phyloP scores from a whole-genome alignment of 2,797 vertebrate species.

The Hemibagrus guttatus region DNA sequence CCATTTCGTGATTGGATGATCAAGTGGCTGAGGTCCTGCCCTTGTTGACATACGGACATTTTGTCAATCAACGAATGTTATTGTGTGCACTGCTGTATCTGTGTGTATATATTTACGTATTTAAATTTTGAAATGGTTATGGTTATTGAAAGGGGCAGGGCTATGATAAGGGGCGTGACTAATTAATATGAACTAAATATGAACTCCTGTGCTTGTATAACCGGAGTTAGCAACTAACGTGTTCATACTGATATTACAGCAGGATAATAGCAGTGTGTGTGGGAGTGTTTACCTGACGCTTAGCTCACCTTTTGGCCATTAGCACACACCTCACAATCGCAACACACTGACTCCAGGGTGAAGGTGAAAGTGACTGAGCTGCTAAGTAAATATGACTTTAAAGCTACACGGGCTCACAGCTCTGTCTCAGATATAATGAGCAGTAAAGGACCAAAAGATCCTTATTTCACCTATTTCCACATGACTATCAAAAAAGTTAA shows the following conservation, averaged over 20 bases:
- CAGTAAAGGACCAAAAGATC: background rate
- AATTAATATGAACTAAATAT: background rate
- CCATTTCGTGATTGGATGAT: background rate
- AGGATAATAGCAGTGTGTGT: conserved; percentile 25
- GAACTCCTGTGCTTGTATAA: background rate
- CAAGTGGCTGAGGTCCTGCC: background rate
- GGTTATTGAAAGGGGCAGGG: background rate
- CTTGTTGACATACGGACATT: background rate
- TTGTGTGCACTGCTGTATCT: background rate
- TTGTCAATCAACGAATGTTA: background rate
- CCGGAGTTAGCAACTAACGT: background rate
- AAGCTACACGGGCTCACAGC: background rate
- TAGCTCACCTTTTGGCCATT: conserved; percentile 22
- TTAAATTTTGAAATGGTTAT: background rate
- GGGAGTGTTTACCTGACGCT: conserved; percentile 20
- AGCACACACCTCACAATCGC: conserved; percentile 26
- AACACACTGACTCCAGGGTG: conserved; percentile 28
- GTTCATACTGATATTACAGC: conserved; percentile 47
- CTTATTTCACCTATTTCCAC: background rate
- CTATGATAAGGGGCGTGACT: background rate
- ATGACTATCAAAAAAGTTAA: background rate
- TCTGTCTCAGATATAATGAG: background rate
- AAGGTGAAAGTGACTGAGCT: conserved; percentile 49
- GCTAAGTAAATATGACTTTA: conserved; percentile 44
- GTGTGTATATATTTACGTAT: background rate